Conservation (phyloP, 1,140 invertebrate species). For the Coenobita brevimanus region DNA sequence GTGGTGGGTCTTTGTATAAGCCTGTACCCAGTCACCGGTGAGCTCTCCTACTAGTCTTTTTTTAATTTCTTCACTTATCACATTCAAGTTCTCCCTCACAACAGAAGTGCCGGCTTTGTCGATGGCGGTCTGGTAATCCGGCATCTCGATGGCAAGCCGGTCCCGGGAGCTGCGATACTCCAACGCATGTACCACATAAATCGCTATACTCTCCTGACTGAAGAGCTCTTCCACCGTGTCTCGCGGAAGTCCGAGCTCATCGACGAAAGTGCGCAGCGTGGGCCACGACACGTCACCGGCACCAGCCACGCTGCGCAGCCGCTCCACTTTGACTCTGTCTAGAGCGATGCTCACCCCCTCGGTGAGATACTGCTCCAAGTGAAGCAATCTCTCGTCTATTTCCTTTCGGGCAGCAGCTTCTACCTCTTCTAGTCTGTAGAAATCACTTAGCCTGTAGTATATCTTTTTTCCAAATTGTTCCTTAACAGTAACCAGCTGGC, state of each 20-base stretch:
- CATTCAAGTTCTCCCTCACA: neutral
- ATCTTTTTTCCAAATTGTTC: too few relatives aligned
- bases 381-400: neutral
- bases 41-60: neutral
- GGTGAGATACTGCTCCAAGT: neutral
- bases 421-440: neutral
- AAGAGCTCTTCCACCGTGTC: constrained; percentile 12
- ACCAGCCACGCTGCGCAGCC: neutral
- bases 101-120: neutral
- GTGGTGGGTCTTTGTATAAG: neutral
- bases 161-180: neutral
- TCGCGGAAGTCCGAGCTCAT: neutral
- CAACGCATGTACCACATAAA: constrained; percentile 23
- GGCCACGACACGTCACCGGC: constrained; percentile 30
- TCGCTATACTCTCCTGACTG: neutral
- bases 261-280: constrained; percentile 16
- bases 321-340: neutral
- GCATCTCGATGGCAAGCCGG: neutral
- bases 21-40: neutral
- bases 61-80: neutral
- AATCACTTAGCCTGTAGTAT: too few relatives aligned
- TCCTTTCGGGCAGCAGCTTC: neutral
- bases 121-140: neutral
- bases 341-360: neutral
- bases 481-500: too few relatives aligned